Conservation (phyloP, 2,113 vertebrate species). For the Brachyhypopomus occidentalis region DNA sequence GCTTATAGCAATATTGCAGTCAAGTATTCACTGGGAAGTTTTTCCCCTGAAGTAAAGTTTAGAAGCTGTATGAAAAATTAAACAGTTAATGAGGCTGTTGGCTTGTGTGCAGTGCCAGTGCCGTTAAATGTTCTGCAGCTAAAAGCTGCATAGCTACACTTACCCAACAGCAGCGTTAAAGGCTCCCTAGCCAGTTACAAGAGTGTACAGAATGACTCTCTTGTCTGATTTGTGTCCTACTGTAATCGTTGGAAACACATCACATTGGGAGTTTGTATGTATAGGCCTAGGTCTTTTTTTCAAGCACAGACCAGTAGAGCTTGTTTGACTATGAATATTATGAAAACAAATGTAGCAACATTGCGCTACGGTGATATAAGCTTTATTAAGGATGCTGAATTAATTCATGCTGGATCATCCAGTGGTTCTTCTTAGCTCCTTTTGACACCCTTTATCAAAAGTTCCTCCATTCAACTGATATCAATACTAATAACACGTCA, state of each 20-base stretch:
- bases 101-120: constrained; percentile 5
- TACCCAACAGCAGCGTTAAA: constrained; percentile 29
- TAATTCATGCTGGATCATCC: background rate
- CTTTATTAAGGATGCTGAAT: background rate
- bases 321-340: background rate
- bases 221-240: background rate
- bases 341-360: constrained; percentile 15
- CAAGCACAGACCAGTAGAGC: too few species aligned
- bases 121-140: constrained; percentile 5
- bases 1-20: background rate
- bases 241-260: constrained; percentile 1
- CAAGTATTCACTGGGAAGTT: constrained; percentile 7
- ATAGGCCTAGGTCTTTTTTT: too few species aligned
- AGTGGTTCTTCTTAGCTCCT: background rate
- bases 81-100: constrained; percentile 37
- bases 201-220: background rate
- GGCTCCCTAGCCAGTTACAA: background rate
- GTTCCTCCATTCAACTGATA: background rate
- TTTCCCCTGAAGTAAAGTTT: constrained; percentile 14
- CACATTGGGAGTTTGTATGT: background rate
- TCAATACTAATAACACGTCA: background rate
- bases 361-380: background rate
- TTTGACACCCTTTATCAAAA: constrained; percentile 4
- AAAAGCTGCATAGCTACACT: constrained; percentile 10
- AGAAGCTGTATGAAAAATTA: constrained; percentile 30